Percentiles rank a stretch among this genome's conserved stretches.
Evolutionary conservation across 2,797 vertebrate genomes (phyloP).

Genomic region (Phaenicophaeus curvirostris): DNA sequence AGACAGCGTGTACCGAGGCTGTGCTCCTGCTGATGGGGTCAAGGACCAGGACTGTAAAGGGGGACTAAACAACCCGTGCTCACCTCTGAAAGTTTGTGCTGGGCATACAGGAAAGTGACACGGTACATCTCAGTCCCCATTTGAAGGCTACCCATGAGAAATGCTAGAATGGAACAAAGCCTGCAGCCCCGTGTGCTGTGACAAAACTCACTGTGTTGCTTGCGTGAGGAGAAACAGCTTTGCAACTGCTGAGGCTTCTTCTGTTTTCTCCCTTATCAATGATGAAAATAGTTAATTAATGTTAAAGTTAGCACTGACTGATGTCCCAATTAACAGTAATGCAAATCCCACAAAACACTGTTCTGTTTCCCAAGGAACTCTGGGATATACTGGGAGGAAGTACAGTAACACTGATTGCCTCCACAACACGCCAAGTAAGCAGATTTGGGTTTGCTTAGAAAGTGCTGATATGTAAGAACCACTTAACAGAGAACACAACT

Average conservation of each 20-base stretch:
- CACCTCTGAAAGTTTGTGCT: not conserved
- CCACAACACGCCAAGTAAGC: not conserved
- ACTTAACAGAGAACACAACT: not conserved
- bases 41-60: not conserved
- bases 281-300: not conserved
- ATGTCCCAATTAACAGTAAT: not conserved
- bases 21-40: not conserved
- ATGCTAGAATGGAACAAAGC: not conserved
- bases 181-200: not conserved
- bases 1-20: accelerated
- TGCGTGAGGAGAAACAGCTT: not conserved
- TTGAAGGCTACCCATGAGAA: not conserved
- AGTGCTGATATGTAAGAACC: not conserved
- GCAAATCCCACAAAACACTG: not conserved
- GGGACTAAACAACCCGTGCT: not conserved
- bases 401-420: not conserved
- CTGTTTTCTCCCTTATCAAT: not conserved
- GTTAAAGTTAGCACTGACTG: not conserved
- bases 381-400: not conserved
- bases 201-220: not conserved
- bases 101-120: not conserved
- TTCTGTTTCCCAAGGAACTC: not conserved
- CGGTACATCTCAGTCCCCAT: not conserved
- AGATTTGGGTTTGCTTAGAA: constrained; percentile 4
- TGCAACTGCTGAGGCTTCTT: not conserved